Percentiles rank a stretch among this genome's conserved stretches.
Conservation (phyloP, 2,113 vertebrate genomes). For the Merops nubicus region DNA sequence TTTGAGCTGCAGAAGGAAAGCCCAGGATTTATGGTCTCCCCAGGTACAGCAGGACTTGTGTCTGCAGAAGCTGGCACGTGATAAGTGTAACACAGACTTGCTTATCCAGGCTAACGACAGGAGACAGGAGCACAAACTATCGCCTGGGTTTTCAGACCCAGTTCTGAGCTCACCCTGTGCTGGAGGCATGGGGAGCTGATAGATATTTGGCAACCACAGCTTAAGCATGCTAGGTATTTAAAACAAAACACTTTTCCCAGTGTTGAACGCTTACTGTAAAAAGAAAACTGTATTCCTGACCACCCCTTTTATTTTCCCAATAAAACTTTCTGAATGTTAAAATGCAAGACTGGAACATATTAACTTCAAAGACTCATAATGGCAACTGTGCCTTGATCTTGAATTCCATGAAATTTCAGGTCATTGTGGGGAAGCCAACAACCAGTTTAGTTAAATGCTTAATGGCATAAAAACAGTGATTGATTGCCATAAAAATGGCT, state of each 20-base stretch:
- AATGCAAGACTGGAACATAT: slow-evolving; percentile 56
- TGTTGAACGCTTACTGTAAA: background rate
- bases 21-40: background rate
- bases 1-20: background rate
- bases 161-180: background rate
- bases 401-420: slow-evolving; percentile 68
- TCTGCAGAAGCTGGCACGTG: background rate
- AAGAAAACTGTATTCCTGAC: slow-evolving; percentile 8
- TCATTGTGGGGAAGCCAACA: slow-evolving; percentile 48
- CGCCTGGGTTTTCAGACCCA: background rate
- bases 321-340: slow-evolving; percentile 50
- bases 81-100: rapidly evolving
- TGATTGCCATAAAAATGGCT: slow-evolving; percentile 59
- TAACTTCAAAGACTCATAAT: slow-evolving; percentile 56
- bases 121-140: background rate
- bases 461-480: slow-evolving; percentile 57
- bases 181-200: background rate
- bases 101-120: rapidly evolving
- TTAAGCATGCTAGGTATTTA: background rate
- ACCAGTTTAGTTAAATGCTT: slow-evolving; percentile 53
- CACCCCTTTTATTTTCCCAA: background rate
- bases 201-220: background rate
- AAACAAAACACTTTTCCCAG: background rate
- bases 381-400: slow-evolving; percentile 64
- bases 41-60: background rate